These are phyloP conservation scores for Chromis chromis DNA, from an alignment of 2,797 vertebrate species.

Conservation along the genomic window DNA sequence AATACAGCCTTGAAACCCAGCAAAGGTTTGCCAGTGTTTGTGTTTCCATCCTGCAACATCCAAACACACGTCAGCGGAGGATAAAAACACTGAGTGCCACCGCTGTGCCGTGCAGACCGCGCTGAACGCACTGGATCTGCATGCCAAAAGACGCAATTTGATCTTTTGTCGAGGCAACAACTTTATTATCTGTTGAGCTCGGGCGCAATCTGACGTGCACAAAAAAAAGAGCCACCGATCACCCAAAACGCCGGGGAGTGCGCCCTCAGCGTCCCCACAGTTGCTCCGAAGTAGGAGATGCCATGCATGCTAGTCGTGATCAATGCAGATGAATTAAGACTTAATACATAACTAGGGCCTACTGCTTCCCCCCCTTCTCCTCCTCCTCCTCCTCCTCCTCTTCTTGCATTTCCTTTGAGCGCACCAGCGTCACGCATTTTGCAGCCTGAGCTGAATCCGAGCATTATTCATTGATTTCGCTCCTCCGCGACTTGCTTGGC, in stretches of 20 bases:
- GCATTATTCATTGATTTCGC: slow-evolving; percentile 46
- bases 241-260: background rate
- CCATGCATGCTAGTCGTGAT: slow-evolving; percentile 40
- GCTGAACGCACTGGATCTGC: slow-evolving; percentile 24
- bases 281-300: slow-evolving; percentile 48
- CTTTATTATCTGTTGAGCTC: slow-evolving; percentile 65
- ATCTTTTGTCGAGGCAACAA: slow-evolving; percentile 36
- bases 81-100: slow-evolving; percentile 45
- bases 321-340: slow-evolving; percentile 65
- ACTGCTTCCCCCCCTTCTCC: slow-evolving; percentile 26
- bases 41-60: slow-evolving; percentile 26
- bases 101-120: slow-evolving; percentile 27
- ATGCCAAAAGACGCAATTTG: slow-evolving; percentile 18
- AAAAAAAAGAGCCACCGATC: background rate
- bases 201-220: slow-evolving; percentile 6
- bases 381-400: no score
- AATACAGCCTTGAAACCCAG: background rate
- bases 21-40: slow-evolving; percentile 3
- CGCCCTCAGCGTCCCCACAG: slow-evolving; percentile 14
- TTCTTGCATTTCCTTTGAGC: slow-evolving; percentile 21
- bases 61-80: slow-evolving; percentile 32
- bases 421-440: slow-evolving; percentile 14
- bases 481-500: slow-evolving; percentile 48
- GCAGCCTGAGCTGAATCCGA: slow-evolving; percentile 39
- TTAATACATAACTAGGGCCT: slow-evolving; percentile 63